These are phyloP conservation scores for Megatriorchis doriae DNA, from an alignment of 2,113 vertebrate genomes.

Conservation along the genomic window DNA sequence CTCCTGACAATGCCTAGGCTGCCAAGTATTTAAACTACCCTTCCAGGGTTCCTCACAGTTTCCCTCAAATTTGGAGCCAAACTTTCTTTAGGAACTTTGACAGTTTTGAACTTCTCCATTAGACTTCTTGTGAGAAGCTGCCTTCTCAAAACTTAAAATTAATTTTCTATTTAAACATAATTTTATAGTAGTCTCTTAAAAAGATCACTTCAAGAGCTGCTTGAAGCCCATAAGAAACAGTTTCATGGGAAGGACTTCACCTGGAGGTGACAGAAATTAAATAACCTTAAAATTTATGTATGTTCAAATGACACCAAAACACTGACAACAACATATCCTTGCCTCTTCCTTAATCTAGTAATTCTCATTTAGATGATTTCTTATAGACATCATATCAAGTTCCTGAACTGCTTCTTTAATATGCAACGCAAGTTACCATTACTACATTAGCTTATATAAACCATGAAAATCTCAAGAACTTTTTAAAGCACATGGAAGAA, in stretches of 20 bases:
- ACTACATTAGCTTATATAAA: not conserved
- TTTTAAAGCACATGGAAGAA: not conserved
- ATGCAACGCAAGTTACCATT: not conserved
- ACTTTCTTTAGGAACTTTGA: not conserved
- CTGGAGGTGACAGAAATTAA: not conserved
- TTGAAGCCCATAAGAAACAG: not conserved
- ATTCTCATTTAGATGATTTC: not conserved
- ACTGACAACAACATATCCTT: not conserved
- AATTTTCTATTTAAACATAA: not conserved
- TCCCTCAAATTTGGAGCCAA: not conserved
- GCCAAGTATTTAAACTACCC: not conserved
- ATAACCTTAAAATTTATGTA: not conserved
- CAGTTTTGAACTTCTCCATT: not conserved
- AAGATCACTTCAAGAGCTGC: not conserved
- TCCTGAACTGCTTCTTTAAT: not conserved
- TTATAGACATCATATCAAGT: not conserved
- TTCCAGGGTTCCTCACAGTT: not conserved
- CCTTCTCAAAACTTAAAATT: not conserved
- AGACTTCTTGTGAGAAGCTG: not conserved
- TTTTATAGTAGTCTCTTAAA: not conserved
- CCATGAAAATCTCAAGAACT: not conserved
- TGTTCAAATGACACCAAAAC: not conserved
- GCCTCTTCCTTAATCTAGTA: not conserved
- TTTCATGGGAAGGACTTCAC: not conserved
- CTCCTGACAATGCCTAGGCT: not conserved